phyloP scores from a whole-genome alignment of 2,797 vertebrate genomes.

The Pogoniulus pusillus region DNA sequence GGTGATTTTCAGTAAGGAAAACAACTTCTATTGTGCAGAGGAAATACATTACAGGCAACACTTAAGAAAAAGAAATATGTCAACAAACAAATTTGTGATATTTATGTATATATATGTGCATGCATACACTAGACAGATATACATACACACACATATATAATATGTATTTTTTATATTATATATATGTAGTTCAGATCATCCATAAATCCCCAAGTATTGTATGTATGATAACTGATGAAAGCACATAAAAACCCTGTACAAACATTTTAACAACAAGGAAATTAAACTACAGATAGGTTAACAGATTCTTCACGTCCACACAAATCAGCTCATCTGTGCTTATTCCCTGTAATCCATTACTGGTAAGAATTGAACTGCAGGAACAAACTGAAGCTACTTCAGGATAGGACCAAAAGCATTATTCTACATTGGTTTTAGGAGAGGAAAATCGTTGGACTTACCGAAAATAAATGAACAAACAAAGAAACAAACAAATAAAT shows the following conservation, averaged over 20 bases:
- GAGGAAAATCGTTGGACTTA: not conserved
- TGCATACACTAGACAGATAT: not conserved
- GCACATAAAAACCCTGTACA: not conserved
- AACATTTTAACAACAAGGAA: not conserved
- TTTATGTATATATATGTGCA: not conserved
- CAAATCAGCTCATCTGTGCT: not conserved
- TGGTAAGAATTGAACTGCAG: not conserved
- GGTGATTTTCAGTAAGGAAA: not conserved
- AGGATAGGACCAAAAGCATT: not conserved
- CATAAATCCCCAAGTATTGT: not conserved
- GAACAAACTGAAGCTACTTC: not conserved
- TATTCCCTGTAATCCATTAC: not conserved
- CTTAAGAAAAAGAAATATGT: not conserved
- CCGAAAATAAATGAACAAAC: accelerated
- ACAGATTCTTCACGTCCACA: not conserved
- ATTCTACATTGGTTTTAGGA: not conserved
- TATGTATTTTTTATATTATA: not conserved
- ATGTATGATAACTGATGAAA: not conserved
- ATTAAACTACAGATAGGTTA: not conserved
- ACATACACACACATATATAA: not conserved
- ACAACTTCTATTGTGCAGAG: not conserved
- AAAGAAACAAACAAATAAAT: too few species aligned
- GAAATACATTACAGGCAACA: not conserved
- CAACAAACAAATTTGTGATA: not conserved
- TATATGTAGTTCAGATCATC: not conserved